A percentile compares a stretch with the other conserved stretches of the same genome.
Evolutionary conservation across 2,113 vertebrate genomes (phyloP).

Genomic region (Perccottus glenii): DNA sequence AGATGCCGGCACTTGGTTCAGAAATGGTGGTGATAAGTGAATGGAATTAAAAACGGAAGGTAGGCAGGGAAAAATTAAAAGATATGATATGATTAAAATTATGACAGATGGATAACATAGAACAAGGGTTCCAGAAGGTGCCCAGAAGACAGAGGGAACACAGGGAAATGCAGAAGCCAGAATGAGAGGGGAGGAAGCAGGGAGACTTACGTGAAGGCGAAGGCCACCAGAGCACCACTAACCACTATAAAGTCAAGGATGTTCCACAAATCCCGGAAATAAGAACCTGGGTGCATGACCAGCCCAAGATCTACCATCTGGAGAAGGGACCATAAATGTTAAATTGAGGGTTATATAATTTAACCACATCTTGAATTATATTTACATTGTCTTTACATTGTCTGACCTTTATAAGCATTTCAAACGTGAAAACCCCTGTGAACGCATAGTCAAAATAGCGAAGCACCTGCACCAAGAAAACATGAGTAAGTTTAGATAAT

Average conservation of each 20-base stretch:
- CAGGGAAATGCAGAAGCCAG: conserved; percentile 3
- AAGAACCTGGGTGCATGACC: conserved; percentile 93
- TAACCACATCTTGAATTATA: too few relatives aligned
- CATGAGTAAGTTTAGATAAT: background rate
- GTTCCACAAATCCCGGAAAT: conserved; percentile 96
- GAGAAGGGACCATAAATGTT: conserved; percentile 4
- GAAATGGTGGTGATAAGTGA: conserved; percentile 31
- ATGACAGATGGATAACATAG: background rate
- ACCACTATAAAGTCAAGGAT: conserved; percentile 98
- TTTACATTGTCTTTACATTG: background rate
- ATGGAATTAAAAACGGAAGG: background rate
- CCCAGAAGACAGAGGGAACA: conserved; percentile 15
- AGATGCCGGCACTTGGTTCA: conserved; percentile 14
- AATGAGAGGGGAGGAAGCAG: conserved; percentile 35
- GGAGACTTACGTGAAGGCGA: conserved; percentile 95
- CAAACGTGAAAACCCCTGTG: conserved; percentile 94
- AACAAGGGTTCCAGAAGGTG: conserved; percentile 4
- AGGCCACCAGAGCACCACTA: conserved; percentile 96
- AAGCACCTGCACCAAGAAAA: conserved; percentile 80
- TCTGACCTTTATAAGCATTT: conserved; percentile 94
- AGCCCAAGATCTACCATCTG: conserved; percentile 95
- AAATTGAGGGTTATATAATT: background rate
- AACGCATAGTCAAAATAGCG: conserved; percentile 96
- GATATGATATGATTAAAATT: background rate
- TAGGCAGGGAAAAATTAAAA: conserved; percentile 7